These are phyloP conservation scores for Numida meleagris DNA, from an alignment of 2,113 vertebrate genomes.

Conservation along the genomic window DNA sequence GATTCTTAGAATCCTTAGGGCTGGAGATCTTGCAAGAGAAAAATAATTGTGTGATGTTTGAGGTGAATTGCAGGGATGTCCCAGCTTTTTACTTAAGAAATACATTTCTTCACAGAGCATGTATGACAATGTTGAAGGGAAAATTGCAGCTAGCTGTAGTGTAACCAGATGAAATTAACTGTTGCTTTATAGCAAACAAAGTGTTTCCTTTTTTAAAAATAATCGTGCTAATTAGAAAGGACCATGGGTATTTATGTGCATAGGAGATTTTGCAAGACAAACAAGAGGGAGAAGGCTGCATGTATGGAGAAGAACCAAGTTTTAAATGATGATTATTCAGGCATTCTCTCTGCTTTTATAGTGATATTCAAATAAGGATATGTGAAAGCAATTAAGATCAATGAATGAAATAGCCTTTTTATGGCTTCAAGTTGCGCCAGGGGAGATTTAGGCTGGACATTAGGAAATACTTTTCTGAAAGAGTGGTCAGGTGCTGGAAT, in stretches of 20 bases:
- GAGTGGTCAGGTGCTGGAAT: too few relatives aligned
- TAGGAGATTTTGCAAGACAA: background rate
- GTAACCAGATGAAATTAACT: background rate
- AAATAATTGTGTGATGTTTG: background rate
- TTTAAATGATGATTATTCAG: background rate
- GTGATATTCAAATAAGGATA: background rate
- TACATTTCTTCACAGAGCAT: background rate
- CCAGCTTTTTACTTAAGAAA: background rate
- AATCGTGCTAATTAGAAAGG: background rate
- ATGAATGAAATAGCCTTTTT: background rate
- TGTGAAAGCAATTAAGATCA: background rate
- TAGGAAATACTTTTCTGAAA: too few relatives aligned
- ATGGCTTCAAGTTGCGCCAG: too few relatives aligned
- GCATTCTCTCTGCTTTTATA: background rate
- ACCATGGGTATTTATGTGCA: background rate
- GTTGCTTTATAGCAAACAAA: background rate
- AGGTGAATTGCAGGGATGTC: background rate
- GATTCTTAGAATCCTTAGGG: background rate
- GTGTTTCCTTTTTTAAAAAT: fast-evolving
- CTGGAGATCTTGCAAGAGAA: background rate
- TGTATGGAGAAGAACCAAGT: background rate
- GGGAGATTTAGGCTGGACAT: too few relatives aligned
- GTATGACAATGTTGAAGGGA: background rate
- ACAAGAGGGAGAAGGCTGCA: background rate
- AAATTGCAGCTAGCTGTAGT: background rate